phyloP scores from a whole-genome alignment of 2,113 vertebrate species.

The Lycaon pictus region DNA sequence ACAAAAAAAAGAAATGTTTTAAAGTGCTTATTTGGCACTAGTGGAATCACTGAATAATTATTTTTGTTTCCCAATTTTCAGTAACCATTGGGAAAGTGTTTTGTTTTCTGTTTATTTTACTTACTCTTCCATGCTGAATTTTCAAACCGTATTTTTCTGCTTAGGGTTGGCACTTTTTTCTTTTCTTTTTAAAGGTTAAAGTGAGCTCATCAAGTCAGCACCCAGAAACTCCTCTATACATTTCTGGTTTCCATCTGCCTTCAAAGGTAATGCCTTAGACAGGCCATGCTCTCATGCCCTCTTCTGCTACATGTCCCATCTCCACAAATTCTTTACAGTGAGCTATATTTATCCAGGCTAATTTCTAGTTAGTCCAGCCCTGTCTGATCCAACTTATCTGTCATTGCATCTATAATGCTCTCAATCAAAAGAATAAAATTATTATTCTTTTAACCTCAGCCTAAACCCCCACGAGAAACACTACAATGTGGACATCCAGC shows the following conservation, averaged over 20 bases:
- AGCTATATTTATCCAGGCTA: neutral
- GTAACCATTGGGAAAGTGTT: neutral
- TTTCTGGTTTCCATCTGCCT: slow-evolving; percentile 96
- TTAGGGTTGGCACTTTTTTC: neutral
- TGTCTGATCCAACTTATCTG: neutral
- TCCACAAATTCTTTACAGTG: neutral
- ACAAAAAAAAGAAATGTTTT: neutral
- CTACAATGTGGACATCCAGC: fast-evolving
- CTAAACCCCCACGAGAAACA: neutral
- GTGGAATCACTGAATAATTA: neutral
- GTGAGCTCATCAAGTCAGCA: slow-evolving; percentile 90
- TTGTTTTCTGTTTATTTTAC: neutral
- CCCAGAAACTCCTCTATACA: slow-evolving; percentile 92
- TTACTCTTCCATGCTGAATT: neutral
- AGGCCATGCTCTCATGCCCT: fast-evolving
- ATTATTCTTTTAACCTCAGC: slow-evolving; percentile 64
- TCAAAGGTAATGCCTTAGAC: slow-evolving; percentile 87
- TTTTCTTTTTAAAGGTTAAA: slow-evolving; percentile 86
- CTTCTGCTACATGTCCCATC: neutral
- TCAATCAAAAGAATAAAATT: neutral
- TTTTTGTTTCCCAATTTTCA: neutral
- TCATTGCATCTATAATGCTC: neutral
- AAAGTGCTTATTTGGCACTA: neutral
- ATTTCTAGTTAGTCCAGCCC: neutral
- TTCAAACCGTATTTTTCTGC: neutral